Percentiles rank a stretch among this genome's conserved stretches.
These are phyloP conservation scores for Clamator glandarius DNA, from an alignment of 2,797 vertebrate species.

Conservation along the genomic window DNA sequence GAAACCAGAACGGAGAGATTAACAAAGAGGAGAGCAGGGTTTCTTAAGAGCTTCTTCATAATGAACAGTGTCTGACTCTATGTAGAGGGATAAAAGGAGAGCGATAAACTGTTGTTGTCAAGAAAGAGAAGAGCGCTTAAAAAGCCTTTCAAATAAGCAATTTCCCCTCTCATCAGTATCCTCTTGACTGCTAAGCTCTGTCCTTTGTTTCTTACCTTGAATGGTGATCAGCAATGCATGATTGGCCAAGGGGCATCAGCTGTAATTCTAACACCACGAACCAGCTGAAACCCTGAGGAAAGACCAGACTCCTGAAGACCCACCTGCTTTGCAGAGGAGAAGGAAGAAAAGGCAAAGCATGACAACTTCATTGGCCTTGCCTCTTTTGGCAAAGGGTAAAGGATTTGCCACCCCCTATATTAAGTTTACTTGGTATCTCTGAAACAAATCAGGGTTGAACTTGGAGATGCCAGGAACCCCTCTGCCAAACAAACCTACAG, in stretches of 20 bases:
- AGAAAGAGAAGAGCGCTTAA: slow-evolving; percentile 47
- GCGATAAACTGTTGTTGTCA: slow-evolving; percentile 52
- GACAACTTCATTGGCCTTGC: not conserved
- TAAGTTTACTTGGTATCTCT: not conserved
- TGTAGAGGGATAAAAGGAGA: slow-evolving; percentile 33
- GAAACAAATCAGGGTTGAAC: not conserved
- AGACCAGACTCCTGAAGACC: not conserved
- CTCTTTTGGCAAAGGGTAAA: not conserved
- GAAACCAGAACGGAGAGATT: not conserved
- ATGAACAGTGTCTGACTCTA: not conserved
- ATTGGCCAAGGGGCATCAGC: slow-evolving; percentile 55
- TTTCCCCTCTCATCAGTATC: slow-evolving; percentile 66
- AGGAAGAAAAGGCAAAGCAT: not conserved
- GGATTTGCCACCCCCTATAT: not conserved
- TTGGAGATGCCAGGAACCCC: not conserved
- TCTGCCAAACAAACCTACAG: not conserved
- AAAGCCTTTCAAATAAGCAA: slow-evolving; percentile 66
- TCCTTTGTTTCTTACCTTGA: slow-evolving; percentile 71
- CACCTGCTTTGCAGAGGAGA: not conserved
- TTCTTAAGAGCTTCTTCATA: not conserved
- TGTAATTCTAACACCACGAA: slow-evolving; percentile 42
- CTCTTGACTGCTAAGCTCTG: slow-evolving; percentile 42
- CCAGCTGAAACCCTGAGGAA: not conserved
- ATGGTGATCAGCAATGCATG: slow-evolving; percentile 70
- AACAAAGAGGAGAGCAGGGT: not conserved